phyloP scores from a whole-genome alignment of 2,797 vertebrate species.

The Tokudaia muenninki region DNA sequence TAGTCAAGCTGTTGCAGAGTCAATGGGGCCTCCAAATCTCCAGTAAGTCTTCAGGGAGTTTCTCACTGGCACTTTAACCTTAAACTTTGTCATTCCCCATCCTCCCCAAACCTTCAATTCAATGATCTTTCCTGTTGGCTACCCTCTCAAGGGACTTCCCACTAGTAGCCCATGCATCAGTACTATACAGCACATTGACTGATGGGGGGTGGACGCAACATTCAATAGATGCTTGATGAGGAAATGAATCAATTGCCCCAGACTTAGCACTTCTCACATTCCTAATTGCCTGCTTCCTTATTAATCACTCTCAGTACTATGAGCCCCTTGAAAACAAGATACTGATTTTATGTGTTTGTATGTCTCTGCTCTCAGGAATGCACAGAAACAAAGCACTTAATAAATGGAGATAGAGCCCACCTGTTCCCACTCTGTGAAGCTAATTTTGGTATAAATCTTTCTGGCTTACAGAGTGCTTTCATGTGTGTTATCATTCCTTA shows the following conservation, averaged over 20 bases:
- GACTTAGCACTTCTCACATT: slow-evolving; percentile 45
- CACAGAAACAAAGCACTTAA: not conserved
- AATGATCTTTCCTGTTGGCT: not conserved
- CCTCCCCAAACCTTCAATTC: not conserved
- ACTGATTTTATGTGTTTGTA: not conserved
- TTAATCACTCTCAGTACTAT: slow-evolving; percentile 10
- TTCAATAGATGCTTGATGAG: slow-evolving; percentile 63
- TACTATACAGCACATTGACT: not conserved
- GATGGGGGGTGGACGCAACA: not conserved
- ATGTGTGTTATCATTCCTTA: not conserved
- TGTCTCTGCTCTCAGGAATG: not conserved
- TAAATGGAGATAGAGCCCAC: not conserved
- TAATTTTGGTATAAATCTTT: not conserved
- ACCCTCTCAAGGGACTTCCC: not conserved
- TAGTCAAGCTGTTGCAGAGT: not conserved
- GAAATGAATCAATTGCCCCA: slow-evolving; percentile 25
- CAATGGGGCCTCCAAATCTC: not conserved
- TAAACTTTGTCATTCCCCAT: not conserved
- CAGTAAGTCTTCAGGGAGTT: not conserved
- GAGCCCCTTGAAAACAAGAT: slow-evolving; percentile 41
- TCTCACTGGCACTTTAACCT: not conserved
- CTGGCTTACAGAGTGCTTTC: not conserved
- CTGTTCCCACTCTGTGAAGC: not conserved
- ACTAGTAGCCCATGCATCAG: not conserved
- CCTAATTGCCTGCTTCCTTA: slow-evolving; percentile 40